A percentile compares a stretch with the other conserved stretches of the same genome.
Evolutionary conservation across 2,797 vertebrate genomes (phyloP).

Genomic region (Carcharodon carcharias): DNA sequence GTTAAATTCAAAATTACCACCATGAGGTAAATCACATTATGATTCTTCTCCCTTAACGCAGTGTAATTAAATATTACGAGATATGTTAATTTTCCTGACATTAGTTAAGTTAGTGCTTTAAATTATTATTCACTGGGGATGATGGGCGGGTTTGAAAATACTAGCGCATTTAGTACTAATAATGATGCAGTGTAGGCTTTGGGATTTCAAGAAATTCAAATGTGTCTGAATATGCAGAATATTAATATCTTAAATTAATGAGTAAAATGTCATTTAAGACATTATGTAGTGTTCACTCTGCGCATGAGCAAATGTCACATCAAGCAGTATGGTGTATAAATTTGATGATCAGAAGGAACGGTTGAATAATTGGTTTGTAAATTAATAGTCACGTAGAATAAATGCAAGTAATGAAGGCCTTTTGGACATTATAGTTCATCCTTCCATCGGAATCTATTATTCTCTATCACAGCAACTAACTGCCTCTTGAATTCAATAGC

Average conservation of each 20-base stretch:
- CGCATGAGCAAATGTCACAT: background rate
- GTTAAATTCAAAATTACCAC: background rate
- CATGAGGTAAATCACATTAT: constrained; percentile 18
- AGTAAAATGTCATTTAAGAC: constrained; percentile 8
- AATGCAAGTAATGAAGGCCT: background rate
- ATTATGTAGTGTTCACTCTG: background rate
- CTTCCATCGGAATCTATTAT: background rate
- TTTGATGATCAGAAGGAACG: background rate
- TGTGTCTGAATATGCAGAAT: background rate
- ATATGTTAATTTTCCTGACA: background rate
- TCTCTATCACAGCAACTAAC: background rate
- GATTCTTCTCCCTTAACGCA: background rate
- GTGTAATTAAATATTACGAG: constrained; percentile 5
- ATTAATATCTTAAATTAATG: background rate
- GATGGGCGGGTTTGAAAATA: background rate
- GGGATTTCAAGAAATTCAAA: background rate
- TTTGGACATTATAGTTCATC: background rate
- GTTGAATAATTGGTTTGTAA: background rate
- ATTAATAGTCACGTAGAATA: background rate
- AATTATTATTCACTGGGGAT: constrained; percentile 20
- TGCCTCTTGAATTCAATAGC: background rate
- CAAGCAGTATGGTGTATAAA: background rate
- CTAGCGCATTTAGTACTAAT: background rate
- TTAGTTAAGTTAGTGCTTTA: constrained; percentile 28
- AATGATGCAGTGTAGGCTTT: background rate